Percentiles rank a stretch among this genome's conserved stretches.
Evolutionary conservation across 2,888 invertebrate genomes (phyloP).

Genomic region (Litoditis marina): DNA sequence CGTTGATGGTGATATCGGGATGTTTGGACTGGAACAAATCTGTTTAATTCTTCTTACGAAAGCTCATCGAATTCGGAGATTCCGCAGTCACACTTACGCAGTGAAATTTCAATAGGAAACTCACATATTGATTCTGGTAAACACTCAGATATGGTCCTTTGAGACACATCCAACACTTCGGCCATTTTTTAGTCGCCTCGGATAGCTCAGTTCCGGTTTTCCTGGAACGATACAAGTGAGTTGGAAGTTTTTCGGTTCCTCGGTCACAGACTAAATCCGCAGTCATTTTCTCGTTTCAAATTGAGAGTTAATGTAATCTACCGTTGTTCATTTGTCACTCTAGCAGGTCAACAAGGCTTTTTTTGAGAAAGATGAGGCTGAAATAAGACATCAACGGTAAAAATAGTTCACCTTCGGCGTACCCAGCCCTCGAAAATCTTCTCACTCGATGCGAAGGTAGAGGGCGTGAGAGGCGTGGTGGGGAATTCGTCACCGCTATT

Average conservation of each 20-base stretch:
- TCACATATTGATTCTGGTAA: slow-evolving; percentile 49
- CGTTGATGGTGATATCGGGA: slow-evolving; percentile 49
- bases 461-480: slow-evolving; percentile 14
- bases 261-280: no score
- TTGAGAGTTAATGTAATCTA: no score
- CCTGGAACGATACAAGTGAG: no score
- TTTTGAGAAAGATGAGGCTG: no score
- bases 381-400: no score
- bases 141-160: slow-evolving; percentile 41
- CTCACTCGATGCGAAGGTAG: slow-evolving; percentile 16
- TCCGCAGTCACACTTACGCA: no score
- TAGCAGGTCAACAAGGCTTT: no score
- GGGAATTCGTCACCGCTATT: slow-evolving; percentile 11
- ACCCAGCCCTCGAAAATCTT: slow-evolving; percentile 50
- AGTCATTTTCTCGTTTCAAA: no score
- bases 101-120: slow-evolving; percentile 12
- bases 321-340: no score
- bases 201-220: slow-evolving; percentile 42
- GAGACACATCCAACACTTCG: slow-evolving; percentile 54
- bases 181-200: slow-evolving; percentile 52
- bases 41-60: no score
- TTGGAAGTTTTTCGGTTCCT: no score
- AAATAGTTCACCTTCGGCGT: slow-evolving; percentile 26
- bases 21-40: slow-evolving; percentile 36
- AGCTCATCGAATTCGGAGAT: no score